Evolutionary conservation across 2,888 invertebrate genomes (phyloP), one percentile per base, ranked within the genome.

Genomic region (Epiblema foenella): DNA sequence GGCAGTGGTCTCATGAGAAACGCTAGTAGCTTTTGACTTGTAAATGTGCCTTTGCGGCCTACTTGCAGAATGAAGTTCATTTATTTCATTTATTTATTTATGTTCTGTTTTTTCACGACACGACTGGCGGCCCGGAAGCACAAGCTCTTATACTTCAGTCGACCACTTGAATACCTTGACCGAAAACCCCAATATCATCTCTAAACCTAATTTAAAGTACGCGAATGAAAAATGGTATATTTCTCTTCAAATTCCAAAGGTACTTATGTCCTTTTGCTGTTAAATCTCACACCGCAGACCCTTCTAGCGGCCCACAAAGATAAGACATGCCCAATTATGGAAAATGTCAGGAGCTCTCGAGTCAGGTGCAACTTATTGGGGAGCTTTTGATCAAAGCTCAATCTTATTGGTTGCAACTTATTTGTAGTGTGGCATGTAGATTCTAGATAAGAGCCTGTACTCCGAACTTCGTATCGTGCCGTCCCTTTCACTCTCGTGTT

Each of bases 251-350:
- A 11, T 8, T 12, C 20, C 42, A 10, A 20, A 3, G 12, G n/a
- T 4, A 12, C 15, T 59, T 59, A 42, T 8, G 59, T 10, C 42
- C 20, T 42, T 59, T 59, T 42, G 8, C 39, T 15, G 15, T 18
- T 58, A 39, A 51, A 33, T 46, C n/a, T n/a, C 2, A 12, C 8
- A 18, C 49, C 17, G 11, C 33, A 7, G 63, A 63, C 63, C 63
- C 51, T 63, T 37, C 18, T 4, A 37, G 29, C 15, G 29, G 9
- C 54, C 54, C 9, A 56, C n/a, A n/a, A 18, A 29, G 63, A 63
- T 63, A 63, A 52, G 63, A 18, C 63, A 52, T 52, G 63, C 51
- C 63, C 63, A 63, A 63, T 63, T 63, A 63, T 63, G 51, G 52
- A 12, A 37, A 63, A 63, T 63, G 63, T 63, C 51, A 63, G 37